Conservation (phyloP, 2,888 invertebrate genomes). For the Hypomecis atomaria region DNA sequence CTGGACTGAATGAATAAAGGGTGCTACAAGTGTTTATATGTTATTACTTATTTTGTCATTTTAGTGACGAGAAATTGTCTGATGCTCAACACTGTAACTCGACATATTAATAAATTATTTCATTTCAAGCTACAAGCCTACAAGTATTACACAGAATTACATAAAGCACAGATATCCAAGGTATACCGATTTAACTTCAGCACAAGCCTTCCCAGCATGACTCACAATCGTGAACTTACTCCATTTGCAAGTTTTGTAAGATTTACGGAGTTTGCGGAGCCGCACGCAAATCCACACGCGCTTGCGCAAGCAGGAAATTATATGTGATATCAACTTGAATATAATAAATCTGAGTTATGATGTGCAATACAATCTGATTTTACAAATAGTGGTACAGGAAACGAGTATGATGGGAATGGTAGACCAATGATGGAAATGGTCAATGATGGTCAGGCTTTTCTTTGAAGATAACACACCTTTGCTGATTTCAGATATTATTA, state of each 20-base stretch:
- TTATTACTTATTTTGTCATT: no score
- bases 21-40: no score
- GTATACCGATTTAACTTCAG: constrained; percentile 2
- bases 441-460: neutral
- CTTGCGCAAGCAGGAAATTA: constrained; percentile 58
- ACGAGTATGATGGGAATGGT: neutral
- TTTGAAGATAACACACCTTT: neutral
- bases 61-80: no score
- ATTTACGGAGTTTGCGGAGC: constrained; percentile 49
- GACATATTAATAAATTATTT: no score
- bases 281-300: constrained; percentile 44
- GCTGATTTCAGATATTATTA: no score
- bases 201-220: constrained; percentile 13
- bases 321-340: constrained; percentile 42
- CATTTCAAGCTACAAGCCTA: no score
- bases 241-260: constrained; percentile 36
- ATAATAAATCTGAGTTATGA: constrained; percentile 22
- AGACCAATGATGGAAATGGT: no score
- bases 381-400: neutral
- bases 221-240: constrained; percentile 22
- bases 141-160: no score
- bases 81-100: no score
- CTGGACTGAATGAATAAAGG: no score
- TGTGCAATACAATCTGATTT: constrained; percentile 15
- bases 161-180: neutral